Evolutionary conservation across 1,140 invertebrate species (phyloP).

Genomic region (Tenebrio molitor): DNA sequence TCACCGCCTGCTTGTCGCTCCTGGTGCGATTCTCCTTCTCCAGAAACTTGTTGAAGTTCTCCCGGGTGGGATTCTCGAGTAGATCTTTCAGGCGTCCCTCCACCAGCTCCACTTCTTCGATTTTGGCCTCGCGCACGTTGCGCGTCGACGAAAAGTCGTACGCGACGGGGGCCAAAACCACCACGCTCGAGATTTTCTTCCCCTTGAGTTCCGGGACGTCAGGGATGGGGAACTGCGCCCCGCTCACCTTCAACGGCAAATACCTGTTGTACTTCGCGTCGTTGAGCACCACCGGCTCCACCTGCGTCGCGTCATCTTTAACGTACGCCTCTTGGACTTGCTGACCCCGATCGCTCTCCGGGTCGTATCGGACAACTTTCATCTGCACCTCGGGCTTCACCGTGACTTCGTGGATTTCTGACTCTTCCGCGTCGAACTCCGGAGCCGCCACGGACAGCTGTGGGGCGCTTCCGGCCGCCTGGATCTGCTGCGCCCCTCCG

Average conservation of each 20-base stretch:
- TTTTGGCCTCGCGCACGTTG: conserved; percentile 67
- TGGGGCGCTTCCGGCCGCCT: conserved; percentile 75
- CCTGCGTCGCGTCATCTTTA: conserved; percentile 78
- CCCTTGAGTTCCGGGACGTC: conserved; percentile 80
- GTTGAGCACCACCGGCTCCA: conserved; percentile 81
- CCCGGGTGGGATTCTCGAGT: conserved; percentile 78
- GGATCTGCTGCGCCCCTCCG: conserved; percentile 77
- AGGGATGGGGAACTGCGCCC: conserved; percentile 85
- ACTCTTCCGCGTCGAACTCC: conserved; percentile 61
- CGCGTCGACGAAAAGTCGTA: conserved; percentile 66
- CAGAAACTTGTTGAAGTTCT: conserved; percentile 86
- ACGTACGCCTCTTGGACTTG: conserved; percentile 80
- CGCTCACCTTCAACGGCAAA: conserved; percentile 84
- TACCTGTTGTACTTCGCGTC: conserved; percentile 82
- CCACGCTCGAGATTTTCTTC: conserved; percentile 83
- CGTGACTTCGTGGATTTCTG: conserved; percentile 69
- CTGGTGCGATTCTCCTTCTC: conserved; percentile 80
- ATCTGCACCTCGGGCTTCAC: conserved; percentile 77
- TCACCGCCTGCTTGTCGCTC: conserved; percentile 81
- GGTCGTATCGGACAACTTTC: conserved; percentile 87
- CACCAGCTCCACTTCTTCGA: conserved; percentile 73
- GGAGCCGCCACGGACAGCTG: conserved; percentile 73
- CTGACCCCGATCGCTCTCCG: conserved; percentile 79
- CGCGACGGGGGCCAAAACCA: conserved; percentile 84
- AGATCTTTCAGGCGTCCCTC: conserved; percentile 82